Evolutionary conservation across 1,140 invertebrate genomes (phyloP), one percentile per base, ranked within the genome.

Genomic region (Trichogramma pretiosum): DNA sequence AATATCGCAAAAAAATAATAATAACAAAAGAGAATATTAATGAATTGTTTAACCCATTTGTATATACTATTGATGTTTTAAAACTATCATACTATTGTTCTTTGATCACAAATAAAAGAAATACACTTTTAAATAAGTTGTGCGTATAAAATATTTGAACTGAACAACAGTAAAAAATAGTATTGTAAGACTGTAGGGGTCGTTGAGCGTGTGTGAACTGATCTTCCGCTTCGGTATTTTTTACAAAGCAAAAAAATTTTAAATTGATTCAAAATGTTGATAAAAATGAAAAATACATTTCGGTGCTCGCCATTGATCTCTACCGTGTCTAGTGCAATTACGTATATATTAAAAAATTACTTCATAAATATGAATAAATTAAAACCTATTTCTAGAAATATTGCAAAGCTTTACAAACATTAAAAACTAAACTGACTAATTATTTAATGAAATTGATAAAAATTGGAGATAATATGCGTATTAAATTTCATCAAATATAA

Each of bases 11-110:
- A 50, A 55, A 55, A 46, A 45, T 45, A 35, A 51, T 30, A 45
- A 33, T 23, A 48, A 48, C 33, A 1, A 56, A 54, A 56, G 48
- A 55, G 45, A 52, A 58, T 54, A 59, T 57, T 55, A 47, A 56
- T 16, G 59, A 58, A 61, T 58, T 61, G 60, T 62, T 64, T 64
- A 61, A 62, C 56, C 59, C 56, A 62, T 62, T 64, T 62, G 62
- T 64, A 64, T 64, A 64, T 64, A 64, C 61, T 61, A 64, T 62
- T 61, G 57, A 62, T 58, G 59, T 64, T 64, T 62, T 57, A 56
- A 63, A 62, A 54, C 56, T 58, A 51, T 46, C 43, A 43, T 60
- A 61, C 50, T 59, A 60, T 59, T 60, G 55, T 58, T 57, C 40
- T 54, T 52, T 61, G 47, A 64, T 58, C 54, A 62, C 18, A 5